Evolutionary conservation across 2,113 vertebrate species (phyloP).

Genomic region (Zeus faber): DNA sequence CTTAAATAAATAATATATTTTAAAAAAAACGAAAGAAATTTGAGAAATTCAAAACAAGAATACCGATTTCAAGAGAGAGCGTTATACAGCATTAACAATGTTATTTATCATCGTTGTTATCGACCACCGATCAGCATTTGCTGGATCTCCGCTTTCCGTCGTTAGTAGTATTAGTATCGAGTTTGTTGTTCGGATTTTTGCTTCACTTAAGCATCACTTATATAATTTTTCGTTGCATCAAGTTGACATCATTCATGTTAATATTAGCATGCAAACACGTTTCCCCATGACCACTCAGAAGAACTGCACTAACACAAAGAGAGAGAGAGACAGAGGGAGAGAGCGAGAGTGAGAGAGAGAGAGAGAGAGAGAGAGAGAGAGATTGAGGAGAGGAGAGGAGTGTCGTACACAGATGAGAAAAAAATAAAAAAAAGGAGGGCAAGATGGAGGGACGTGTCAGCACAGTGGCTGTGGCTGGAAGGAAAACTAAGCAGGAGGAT

Average conservation of each 20-base stretch:
- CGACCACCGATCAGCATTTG: constrained; percentile 58
- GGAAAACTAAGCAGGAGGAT: neutral
- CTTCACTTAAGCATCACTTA: constrained; percentile 66
- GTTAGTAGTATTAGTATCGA: constrained; percentile 76
- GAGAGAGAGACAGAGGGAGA: constrained; percentile 33
- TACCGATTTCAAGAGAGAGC: constrained; percentile 65
- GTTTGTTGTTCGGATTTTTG: constrained; percentile 65
- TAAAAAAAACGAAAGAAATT: constrained; percentile 53
- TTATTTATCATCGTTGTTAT: constrained; percentile 58
- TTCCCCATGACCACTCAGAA: constrained; percentile 71
- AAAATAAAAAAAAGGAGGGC: constrained; percentile 26
- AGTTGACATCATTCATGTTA: constrained; percentile 81
- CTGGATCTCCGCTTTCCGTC: constrained; percentile 54
- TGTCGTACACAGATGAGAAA: constrained; percentile 20
- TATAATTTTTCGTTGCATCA: constrained; percentile 75
- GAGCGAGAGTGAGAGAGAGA: constrained; percentile 8
- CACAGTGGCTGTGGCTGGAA: neutral
- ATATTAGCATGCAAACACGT: constrained; percentile 81
- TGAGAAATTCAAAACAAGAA: constrained; percentile 49
- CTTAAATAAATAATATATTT: constrained; percentile 67
- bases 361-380: neutral
- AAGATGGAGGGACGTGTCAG: constrained; percentile 16
- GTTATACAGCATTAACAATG: constrained; percentile 71
- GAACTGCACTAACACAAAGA: constrained; percentile 68
- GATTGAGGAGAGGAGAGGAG: neutral